Evolutionary conservation across 1,140 invertebrate species (phyloP).

Genomic region (Trichonephila clavipes): DNA sequence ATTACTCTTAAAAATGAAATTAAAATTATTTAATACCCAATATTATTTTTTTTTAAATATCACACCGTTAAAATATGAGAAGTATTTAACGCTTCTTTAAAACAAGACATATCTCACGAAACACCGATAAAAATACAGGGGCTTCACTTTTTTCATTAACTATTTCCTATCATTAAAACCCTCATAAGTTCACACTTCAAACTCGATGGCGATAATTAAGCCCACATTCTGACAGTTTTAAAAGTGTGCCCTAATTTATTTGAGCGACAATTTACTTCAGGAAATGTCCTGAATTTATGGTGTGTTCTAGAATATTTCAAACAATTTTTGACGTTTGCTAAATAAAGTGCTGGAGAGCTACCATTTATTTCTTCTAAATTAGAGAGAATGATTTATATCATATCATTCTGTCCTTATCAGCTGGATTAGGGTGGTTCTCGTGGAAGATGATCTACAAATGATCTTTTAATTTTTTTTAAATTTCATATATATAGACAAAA

Average conservation of each 20-base stretch:
- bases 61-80: no score
- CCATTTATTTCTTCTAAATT: background rate
- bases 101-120: no score
- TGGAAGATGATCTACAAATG: background rate
- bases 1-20: no score
- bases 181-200: background rate
- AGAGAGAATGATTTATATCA: background rate
- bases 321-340: background rate
- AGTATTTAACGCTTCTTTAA: no score
- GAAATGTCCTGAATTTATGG: background rate
- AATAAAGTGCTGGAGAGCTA: background rate
- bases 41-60: no score
- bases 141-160: background rate
- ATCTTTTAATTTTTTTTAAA: no score
- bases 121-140: background rate
- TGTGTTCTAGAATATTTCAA: background rate
- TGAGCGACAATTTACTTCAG: background rate
- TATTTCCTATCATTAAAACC: background rate
- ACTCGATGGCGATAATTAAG: background rate
- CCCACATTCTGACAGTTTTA: background rate
- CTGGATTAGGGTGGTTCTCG: no score
- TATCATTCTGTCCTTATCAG: background rate
- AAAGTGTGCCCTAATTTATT: background rate
- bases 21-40: no score
- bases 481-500: no score